Evolutionary conservation across 1,140 invertebrate genomes (phyloP).

Genomic region (Drosophila simulans): DNA sequence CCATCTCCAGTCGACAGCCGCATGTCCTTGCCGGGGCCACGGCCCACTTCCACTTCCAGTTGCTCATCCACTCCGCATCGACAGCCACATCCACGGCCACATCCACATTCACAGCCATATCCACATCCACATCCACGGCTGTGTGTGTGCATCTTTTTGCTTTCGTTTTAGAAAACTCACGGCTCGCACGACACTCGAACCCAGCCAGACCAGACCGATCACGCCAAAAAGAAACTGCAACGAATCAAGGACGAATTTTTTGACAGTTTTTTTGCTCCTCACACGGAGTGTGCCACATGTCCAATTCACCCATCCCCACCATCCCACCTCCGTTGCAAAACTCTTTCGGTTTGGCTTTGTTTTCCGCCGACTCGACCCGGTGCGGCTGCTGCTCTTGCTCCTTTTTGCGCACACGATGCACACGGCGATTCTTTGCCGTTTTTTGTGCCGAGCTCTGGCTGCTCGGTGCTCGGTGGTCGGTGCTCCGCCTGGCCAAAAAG

Average conservation of each 20-base stretch:
- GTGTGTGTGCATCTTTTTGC: conserved; percentile 74
- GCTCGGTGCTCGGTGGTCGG: not conserved
- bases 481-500: conserved; percentile 21
- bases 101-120: not conserved
- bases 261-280: conserved; percentile 69
- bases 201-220: conserved; percentile 12
- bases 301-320: not conserved
- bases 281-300: conserved; percentile 16
- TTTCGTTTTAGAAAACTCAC: conserved; percentile 78
- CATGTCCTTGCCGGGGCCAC: conserved; percentile 48
- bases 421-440: conserved; percentile 35
- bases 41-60: conserved; percentile 3
- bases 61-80: not conserved
- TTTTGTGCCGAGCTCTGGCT: conserved; percentile 19
- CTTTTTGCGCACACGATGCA: conserved; percentile 36
- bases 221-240: conserved; percentile 81
- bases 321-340: conserved; percentile 4
- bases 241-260: conserved; percentile 84
- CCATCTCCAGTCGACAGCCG: conserved; percentile 31
- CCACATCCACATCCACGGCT: not conserved
- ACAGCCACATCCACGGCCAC: not conserved
- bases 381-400: conserved; percentile 22
- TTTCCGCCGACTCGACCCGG: conserved; percentile 22
- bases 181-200: conserved; percentile 71
- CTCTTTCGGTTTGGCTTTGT: conserved; percentile 50